A percentile compares a stretch with the other conserved stretches of the same genome.
Conservation (phyloP, 2,797 vertebrate genomes). For the Ibycter americanus region DNA sequence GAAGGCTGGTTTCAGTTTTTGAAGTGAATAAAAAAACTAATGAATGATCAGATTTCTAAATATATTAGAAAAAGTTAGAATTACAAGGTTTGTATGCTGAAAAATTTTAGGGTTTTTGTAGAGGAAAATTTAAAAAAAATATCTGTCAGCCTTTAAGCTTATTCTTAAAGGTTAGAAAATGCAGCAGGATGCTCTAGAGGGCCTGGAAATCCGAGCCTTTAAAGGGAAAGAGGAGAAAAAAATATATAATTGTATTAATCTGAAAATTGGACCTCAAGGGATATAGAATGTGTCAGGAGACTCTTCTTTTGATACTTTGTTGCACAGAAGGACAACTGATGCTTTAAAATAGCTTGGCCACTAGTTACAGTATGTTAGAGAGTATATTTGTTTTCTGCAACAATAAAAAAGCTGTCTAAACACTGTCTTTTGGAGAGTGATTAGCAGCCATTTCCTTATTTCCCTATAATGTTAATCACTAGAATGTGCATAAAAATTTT, state of each 20-base stretch:
- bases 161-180: not conserved
- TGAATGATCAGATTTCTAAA: not conserved
- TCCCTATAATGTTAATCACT: not conserved
- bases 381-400: conserved; percentile 1
- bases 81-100: not conserved
- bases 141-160: not conserved
- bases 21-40: not conserved
- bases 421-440: not conserved
- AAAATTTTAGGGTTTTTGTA: not conserved
- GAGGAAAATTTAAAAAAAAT: not conserved
- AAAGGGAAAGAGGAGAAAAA: not conserved
- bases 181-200: not conserved
- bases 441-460: conserved; percentile 2
- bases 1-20: not conserved
- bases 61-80: not conserved
- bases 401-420: not conserved
- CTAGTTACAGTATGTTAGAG: not conserved
- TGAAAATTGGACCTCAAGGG: conserved; percentile 31
- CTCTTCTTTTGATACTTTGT: not conserved
- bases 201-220: not conserved
- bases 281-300: not conserved
- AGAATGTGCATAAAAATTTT: not conserved
- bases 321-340: not conserved
- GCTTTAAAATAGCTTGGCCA: conserved; percentile 26
- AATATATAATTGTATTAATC: not conserved